Evolutionary conservation across 2,888 invertebrate genomes (phyloP), one percentile per base, ranked within the genome.

Genomic region (Agonopterix heracliana): DNA sequence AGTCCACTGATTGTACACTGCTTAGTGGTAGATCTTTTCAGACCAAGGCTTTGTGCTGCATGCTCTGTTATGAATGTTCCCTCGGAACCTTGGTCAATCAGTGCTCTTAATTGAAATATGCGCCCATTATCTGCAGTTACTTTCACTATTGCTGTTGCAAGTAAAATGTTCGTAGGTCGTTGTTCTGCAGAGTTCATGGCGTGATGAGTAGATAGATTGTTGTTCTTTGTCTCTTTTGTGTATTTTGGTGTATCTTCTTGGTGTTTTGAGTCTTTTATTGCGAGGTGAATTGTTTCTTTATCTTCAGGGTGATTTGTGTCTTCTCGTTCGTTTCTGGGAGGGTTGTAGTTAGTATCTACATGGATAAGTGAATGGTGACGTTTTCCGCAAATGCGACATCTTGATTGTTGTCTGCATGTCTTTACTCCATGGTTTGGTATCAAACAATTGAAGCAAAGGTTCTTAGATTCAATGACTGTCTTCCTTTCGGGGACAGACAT

Each of bases 31-130:
- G 17, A 17, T 17, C 17, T 17, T 36, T 36, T 36, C 36, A 36
- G 36, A 10, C 36, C 36, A 10, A 36, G n/a, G 36, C 2, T 9
- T 36, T 36, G 36, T 10, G n/a, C 36, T 10, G 36, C 36, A 36
- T 36, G n/a, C 36, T 36, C 36, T n/a, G 41, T 41, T 10, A 41
- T 12, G 12, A 41, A 41, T 8, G 41, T n/a, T 8, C n/a, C 41
- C 11, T 41, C n/a, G 11, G 41, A 41, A 11, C 44, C 26, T 9
- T 44, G 17, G 12, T 44, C 17, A 9, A 26, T 46, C 47, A 49
- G 51, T 47, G 52, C 52, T 46, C 48, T 9, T 10, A 36, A n/a
- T 36, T 9, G 50, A 47, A 42, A 48, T 44, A 54, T 52, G 54
- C 51, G 53, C 2, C 14, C 9, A 9, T 36, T 36, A 9, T 36